A percentile compares a stretch with the other conserved stretches of the same genome.
Conservation (phyloP, 1,140 invertebrate species). For the Chymomyza costata region DNA sequence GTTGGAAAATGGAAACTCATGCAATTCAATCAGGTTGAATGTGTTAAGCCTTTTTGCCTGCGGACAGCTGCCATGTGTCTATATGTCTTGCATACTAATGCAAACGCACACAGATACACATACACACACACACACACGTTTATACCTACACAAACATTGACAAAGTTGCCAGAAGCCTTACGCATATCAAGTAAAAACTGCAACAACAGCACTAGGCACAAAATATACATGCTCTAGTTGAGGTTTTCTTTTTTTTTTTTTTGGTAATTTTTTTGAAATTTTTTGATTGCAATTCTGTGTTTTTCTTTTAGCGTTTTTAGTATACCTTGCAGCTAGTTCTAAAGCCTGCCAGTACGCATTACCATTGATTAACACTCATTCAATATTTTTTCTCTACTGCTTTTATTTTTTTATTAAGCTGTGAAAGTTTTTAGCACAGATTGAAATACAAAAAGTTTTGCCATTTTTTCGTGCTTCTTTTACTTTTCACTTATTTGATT, state of each 20-base stretch:
- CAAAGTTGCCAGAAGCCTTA: constrained; percentile 6
- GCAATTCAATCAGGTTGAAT: constrained; percentile 23
- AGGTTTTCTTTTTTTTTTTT: constrained; percentile 22
- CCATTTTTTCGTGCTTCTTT: constrained; percentile 33
- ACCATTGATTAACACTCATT: constrained; percentile 68
- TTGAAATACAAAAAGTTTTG: constrained; percentile 71
- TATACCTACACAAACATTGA: constrained; percentile 6
- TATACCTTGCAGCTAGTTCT: not conserved
- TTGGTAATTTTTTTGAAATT: constrained; percentile 23
- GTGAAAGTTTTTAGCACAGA: constrained; percentile 63
- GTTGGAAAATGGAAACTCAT: too few relatives aligned
- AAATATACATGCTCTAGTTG: too few relatives aligned
- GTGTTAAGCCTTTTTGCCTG: constrained; percentile 7
- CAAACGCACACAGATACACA: not conserved
- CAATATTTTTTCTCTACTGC: constrained; percentile 39
- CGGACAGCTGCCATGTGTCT: too few relatives aligned
- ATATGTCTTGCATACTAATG: too few relatives aligned
- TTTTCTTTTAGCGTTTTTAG: constrained; percentile 28
- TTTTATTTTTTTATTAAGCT: too few relatives aligned
- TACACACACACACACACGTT: not conserved
- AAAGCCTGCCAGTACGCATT: constrained; percentile 56
- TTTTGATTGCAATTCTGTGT: constrained; percentile 68
- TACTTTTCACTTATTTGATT: constrained; percentile 60
- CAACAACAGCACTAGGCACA: constrained; percentile 4
- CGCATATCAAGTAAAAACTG: constrained; percentile 1